A percentile compares a stretch with the other conserved stretches of the same genome.
Evolutionary conservation across 2,888 invertebrate genomes (phyloP).

Genomic region (Scaptomyza polygonia): DNA sequence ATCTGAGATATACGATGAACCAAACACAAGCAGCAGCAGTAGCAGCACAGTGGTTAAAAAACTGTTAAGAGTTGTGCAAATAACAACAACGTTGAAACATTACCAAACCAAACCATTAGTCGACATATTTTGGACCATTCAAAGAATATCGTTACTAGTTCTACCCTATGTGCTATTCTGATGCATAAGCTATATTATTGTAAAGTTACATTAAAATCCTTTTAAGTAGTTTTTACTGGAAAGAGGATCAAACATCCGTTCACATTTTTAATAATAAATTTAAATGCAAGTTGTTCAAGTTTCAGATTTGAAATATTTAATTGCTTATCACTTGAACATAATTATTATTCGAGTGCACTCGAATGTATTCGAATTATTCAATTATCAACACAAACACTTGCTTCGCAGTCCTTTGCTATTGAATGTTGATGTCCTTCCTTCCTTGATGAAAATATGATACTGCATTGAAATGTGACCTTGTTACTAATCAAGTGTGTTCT

Average conservation of each 20-base stretch:
- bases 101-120: no score
- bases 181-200: no score
- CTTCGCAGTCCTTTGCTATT: conserved; percentile 13
- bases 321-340: background rate
- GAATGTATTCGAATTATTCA: background rate
- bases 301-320: background rate
- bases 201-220: no score
- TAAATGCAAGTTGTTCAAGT: background rate
- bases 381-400: background rate
- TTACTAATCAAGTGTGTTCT: background rate
- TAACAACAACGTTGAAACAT: background rate
- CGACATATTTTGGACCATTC: no score
- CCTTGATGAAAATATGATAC: conserved; percentile 18
- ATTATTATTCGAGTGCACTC: background rate
- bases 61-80: background rate
- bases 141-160: no score
- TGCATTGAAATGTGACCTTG: conserved; percentile 19
- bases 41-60: background rate
- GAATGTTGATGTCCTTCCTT: background rate
- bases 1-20: conserved; percentile 1
- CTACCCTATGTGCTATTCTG: no score
- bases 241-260: no score
- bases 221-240: no score
- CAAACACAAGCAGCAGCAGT: background rate
- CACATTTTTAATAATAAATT: no score